Evolutionary conservation across 2,797 vertebrate species (phyloP), one percentile per base, ranked within the genome.

Genomic region (Pygocentrus nattereri): DNA sequence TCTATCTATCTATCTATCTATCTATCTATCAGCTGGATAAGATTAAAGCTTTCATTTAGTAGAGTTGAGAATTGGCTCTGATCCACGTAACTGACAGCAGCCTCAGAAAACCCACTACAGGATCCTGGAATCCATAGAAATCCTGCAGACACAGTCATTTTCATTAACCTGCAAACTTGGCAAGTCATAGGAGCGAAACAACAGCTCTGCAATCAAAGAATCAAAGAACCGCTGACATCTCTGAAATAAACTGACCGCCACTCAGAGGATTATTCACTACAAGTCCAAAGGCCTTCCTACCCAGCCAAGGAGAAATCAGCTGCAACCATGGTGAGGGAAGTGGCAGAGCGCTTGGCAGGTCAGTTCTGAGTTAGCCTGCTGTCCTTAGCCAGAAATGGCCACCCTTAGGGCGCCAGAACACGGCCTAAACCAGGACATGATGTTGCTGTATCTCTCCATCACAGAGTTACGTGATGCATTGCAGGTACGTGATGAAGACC

Each of bases 31-130:
- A 92, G 89, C 90, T 93, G 92, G 87, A 71, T 76, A 88, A 86
- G 88, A 81, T 87, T 88, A 88, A 89, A 88, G 89, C 87, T 89
- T 94, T 93, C 89, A 94, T 94, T 94, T 93, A 93, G 85, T 92
- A 92, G 89, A 87, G 85, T 74, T 79, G 90, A 91, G 89, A 92
- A 94, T 94, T 93, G 93, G 93, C 94, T 85, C 74, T 52, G n/a
- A 19, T 90, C 92, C 93, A 92, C 78, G 71, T 84, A 89, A 89
- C 92, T 88, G 91, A 91, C 83, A 75, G 90, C 90, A 91, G 88
- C 88, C 84, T 59, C 67, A 21, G 76, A 67, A 84, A 91, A 78
- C 89, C 85, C 84, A 89, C 89, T 90, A 84, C 84, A 87, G 65
- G 50, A 80, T 86, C 82, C 81, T 84, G 82, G 72, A 89, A 65